Conservation (phyloP, 2,113 vertebrate species). For the Panurus biarmicus region DNA sequence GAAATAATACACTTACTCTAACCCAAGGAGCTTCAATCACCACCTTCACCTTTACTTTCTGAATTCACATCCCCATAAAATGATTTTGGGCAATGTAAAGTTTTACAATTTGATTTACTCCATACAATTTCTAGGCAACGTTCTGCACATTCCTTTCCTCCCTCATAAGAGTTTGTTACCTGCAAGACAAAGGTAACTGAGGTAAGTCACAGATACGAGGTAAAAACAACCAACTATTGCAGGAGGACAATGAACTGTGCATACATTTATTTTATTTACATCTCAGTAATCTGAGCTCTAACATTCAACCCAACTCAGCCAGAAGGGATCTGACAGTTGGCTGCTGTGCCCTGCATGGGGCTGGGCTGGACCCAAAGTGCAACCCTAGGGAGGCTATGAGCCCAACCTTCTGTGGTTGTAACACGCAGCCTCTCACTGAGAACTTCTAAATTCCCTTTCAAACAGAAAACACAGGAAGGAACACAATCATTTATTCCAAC, state of each 20-base stretch:
- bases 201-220: neutral
- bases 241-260: neutral
- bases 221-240: neutral
- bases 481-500: neutral
- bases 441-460: no score
- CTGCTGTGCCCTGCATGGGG: fast-evolving
- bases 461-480: fast-evolving
- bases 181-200: neutral
- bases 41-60: neutral
- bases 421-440: fast-evolving
- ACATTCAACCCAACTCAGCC: neutral
- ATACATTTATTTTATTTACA: neutral
- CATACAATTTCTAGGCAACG: neutral
- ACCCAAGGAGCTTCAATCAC: neutral
- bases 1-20: neutral
- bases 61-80: no score
- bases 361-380: neutral
- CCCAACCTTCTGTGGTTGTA: fast-evolving
- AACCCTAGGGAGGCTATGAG: neutral
- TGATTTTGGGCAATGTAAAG: fast-evolving
- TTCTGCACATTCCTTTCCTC: neutral
- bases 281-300: neutral
- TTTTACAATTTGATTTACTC: neutral
- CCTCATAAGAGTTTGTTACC: neutral
- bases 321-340: neutral